Conservation (phyloP, 2,113 vertebrate species). For the Struthio camelus region DNA sequence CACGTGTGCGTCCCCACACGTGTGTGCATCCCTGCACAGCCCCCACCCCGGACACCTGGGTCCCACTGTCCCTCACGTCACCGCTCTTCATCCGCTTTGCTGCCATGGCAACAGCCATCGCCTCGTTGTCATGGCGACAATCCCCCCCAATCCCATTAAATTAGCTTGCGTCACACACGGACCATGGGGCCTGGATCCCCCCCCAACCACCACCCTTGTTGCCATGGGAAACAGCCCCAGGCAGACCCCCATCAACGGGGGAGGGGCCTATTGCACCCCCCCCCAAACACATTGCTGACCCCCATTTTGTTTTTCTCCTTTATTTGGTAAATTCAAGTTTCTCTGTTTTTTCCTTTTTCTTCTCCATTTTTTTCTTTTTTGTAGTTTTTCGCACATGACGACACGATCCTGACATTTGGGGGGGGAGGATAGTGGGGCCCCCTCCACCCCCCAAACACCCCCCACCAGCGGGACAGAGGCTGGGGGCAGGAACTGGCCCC, state of each 20-base stretch:
- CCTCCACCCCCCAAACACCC: background rate
- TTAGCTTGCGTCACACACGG: background rate
- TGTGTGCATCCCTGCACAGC: too few relatives aligned
- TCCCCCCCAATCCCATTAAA: too few relatives aligned
- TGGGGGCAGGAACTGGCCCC: background rate
- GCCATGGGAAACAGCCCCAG: background rate
- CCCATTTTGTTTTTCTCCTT: too few relatives aligned
- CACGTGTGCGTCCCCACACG: too few relatives aligned
- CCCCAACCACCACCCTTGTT: background rate
- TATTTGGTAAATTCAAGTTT: too few relatives aligned
- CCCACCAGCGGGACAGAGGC: constrained; percentile 23
- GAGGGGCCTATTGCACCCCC: background rate
- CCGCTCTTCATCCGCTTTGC: background rate
- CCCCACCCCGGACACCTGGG: background rate
- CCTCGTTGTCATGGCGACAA: background rate
- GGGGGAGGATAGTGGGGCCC: background rate
- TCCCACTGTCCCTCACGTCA: too few relatives aligned
- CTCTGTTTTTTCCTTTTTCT: too few relatives aligned
- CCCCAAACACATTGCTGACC: background rate
- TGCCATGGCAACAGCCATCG: background rate
- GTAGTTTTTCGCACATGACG: too few relatives aligned
- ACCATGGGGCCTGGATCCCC: too few relatives aligned
- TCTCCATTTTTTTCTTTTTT: too few relatives aligned
- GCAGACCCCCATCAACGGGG: background rate
- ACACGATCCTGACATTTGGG: too few relatives aligned